A percentile compares a stretch with the other conserved stretches of the same genome.
phyloP scores from a whole-genome alignment of 2,113 vertebrate genomes.

The Paradoxurus hermaphroditus region DNA sequence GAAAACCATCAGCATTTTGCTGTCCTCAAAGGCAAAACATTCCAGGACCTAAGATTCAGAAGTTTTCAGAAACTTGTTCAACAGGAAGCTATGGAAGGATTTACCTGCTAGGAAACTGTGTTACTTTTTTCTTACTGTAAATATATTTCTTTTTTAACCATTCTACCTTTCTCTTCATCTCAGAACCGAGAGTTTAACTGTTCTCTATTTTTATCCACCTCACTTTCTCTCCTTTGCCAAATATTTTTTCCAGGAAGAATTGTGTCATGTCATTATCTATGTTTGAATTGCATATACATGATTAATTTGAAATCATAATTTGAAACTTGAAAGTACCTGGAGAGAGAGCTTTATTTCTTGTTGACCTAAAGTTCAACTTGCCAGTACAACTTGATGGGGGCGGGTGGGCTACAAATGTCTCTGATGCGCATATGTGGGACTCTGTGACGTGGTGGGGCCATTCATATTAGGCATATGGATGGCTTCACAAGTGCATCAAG shows the following conservation, averaged over 20 bases:
- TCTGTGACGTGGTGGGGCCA: neutral
- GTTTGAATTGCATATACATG: neutral
- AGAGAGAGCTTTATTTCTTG: neutral
- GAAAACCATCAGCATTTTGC: neutral
- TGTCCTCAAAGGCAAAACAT: neutral
- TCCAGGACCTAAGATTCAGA: neutral
- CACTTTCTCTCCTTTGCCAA: neutral
- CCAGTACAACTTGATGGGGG: neutral
- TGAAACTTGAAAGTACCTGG: neutral
- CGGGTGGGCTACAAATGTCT: neutral
- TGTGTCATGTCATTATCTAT: neutral
- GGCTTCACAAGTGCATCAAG: no score
- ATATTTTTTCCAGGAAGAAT: neutral
- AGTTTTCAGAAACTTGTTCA: neutral
- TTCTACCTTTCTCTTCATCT: neutral
- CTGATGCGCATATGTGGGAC: neutral
- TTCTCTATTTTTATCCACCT: neutral
- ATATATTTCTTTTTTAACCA: neutral
- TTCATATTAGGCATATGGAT: rapidly evolving
- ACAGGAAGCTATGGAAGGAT: neutral
- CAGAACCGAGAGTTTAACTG: neutral
- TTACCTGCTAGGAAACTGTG: neutral
- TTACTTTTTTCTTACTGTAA: neutral
- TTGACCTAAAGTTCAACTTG: neutral
- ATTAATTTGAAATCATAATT: neutral